These are phyloP conservation scores for Triplophysa rosa DNA, from an alignment of 2,113 vertebrate genomes.

Conservation along the genomic window DNA sequence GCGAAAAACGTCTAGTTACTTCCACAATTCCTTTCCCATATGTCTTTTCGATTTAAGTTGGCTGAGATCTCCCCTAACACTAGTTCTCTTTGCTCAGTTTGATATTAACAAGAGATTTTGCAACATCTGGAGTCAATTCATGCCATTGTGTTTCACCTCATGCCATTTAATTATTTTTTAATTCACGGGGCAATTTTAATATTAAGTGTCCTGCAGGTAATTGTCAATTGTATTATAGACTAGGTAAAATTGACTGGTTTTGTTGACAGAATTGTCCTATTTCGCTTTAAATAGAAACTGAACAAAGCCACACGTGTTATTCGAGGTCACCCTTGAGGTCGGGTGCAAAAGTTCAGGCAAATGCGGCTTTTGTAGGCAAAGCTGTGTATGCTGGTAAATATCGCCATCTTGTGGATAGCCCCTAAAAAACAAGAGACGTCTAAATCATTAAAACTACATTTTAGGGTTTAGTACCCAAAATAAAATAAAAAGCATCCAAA, in stretches of 20 bases:
- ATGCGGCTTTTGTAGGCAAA: background rate
- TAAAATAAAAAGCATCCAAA: background rate
- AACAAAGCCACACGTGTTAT: slow-evolving; percentile 22
- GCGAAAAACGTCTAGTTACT: slow-evolving; percentile 48
- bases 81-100: slow-evolving; percentile 42
- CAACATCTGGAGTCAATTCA: slow-evolving; percentile 25
- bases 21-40: slow-evolving; percentile 67
- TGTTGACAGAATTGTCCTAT: background rate
- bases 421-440: background rate
- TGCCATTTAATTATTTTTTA: no score
- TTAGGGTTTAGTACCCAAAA: background rate
- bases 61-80: slow-evolving; percentile 44
- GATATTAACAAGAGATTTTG: slow-evolving; percentile 10
- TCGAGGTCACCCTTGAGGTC: slow-evolving; percentile 35
- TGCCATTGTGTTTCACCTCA: no score
- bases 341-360: slow-evolving; percentile 54
- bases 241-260: background rate
- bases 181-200: no score
- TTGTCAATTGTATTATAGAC: background rate
- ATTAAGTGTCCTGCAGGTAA: no score
- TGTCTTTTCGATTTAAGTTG: slow-evolving; percentile 57
- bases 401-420: slow-evolving; percentile 48
- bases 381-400: slow-evolving; percentile 13
- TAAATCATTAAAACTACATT: background rate
- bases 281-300: background rate